Evolutionary conservation across 2,797 vertebrate genomes (phyloP).

Genomic region (Furcifer pardalis): DNA sequence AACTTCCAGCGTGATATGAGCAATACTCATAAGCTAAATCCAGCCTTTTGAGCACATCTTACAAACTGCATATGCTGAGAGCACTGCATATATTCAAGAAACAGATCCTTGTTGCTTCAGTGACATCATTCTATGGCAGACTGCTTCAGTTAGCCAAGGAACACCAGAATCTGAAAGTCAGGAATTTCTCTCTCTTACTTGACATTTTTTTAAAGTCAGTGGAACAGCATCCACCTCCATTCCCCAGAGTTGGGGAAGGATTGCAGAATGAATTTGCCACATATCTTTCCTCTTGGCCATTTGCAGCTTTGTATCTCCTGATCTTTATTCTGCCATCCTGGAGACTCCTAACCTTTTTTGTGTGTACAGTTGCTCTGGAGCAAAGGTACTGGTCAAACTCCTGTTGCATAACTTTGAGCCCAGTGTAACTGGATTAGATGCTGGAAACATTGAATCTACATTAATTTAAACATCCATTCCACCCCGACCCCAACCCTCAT

Average conservation of each 20-base stretch:
- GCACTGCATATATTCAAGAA: conserved; percentile 52
- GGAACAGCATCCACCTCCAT: conserved; percentile 27
- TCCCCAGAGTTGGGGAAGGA: conserved; percentile 32
- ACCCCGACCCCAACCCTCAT: too few relatives aligned
- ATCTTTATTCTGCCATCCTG: background rate
- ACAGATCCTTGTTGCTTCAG: conserved; percentile 58
- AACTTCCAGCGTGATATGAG: conserved; percentile 74
- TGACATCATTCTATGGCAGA: conserved; percentile 29
- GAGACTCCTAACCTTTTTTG: background rate
- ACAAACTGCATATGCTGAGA: conserved; percentile 36
- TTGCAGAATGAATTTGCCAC: conserved; percentile 43
- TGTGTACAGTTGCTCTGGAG: background rate
- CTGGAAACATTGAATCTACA: too few relatives aligned
- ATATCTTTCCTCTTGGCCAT: background rate
- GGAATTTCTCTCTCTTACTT: conserved; percentile 9
- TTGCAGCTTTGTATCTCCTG: conserved; percentile 43
- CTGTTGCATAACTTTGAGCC: too few relatives aligned
- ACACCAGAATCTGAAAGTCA: conserved; percentile 13
- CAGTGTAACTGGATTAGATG: too few relatives aligned
- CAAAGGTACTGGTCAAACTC: background rate
- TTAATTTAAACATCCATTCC: too few relatives aligned
- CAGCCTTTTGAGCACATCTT: background rate
- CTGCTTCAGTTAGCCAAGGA: conserved; percentile 58
- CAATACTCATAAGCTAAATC: conserved; percentile 1
- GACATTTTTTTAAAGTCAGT: conserved; percentile 21